Percentiles rank a stretch among this genome's conserved stretches.
Conservation (phyloP, 1,140 invertebrate genomes). For the Diuraphis noxia region DNA sequence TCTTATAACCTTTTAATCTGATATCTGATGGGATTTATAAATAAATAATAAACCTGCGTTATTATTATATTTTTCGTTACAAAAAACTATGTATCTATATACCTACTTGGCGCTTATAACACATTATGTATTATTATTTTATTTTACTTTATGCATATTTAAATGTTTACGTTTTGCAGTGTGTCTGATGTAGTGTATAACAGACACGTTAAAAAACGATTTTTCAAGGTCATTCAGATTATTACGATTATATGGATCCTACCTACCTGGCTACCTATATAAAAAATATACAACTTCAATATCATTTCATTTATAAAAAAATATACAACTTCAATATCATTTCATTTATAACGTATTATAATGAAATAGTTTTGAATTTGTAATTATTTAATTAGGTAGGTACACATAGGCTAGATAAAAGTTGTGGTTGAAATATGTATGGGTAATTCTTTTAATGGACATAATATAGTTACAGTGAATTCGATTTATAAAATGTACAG, state of each 20-base stretch:
- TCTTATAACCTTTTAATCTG: not conserved
- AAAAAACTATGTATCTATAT: not conserved
- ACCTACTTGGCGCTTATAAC: not conserved
- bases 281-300: not conserved
- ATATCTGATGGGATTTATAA: not conserved
- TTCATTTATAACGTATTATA: not conserved
- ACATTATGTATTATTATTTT: slow-evolving; percentile 3
- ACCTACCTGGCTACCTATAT: too few relatives aligned
- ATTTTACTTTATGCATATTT: not conserved
- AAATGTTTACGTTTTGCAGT: not conserved
- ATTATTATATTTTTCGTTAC: too few relatives aligned
- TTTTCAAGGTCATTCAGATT: slow-evolving; percentile 18
- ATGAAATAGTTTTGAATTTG: not conserved
- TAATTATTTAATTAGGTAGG: not conserved
- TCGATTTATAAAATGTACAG: not conserved
- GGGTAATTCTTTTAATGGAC: not conserved
- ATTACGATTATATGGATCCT: not conserved
- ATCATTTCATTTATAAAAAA: not conserved
- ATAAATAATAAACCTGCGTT: not conserved
- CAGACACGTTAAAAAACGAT: not conserved
- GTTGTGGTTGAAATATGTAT: not conserved
- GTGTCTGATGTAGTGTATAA: not conserved
- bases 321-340: not conserved
- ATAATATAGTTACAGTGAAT: not conserved
- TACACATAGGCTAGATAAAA: not conserved